A percentile compares a stretch with the other conserved stretches of the same genome.
Conservation (phyloP, 2,888 invertebrate species). For the Drosophila limbata region DNA sequence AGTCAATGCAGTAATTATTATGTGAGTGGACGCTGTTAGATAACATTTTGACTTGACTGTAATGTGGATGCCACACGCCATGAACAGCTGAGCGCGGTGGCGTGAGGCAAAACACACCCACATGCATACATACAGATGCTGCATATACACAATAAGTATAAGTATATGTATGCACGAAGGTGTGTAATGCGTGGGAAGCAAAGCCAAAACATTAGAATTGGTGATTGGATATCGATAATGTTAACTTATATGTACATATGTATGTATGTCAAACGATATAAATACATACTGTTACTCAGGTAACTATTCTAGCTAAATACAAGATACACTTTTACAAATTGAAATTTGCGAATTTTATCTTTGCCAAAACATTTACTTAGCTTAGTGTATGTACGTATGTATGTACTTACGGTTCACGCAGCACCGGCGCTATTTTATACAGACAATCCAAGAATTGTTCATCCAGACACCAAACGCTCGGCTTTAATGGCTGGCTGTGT, state of each 20-base stretch:
- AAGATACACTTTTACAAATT: not conserved
- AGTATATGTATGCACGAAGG: not conserved
- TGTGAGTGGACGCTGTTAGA: slow-evolving; percentile 14
- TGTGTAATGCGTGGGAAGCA: slow-evolving; percentile 19
- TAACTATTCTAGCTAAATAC: not conserved
- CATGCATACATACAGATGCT: slow-evolving; percentile 26
- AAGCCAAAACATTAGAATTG: slow-evolving; percentile 37
- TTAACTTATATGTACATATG: not conserved
- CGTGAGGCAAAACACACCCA: slow-evolving; percentile 31
- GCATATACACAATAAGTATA: slow-evolving; percentile 8
- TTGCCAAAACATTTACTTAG: not conserved
- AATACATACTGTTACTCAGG: not conserved
- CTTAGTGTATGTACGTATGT: not conserved
- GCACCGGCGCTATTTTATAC: slow-evolving; percentile 91
- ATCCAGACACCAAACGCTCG: slow-evolving; percentile 91
- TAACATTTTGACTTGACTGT: slow-evolving; percentile 60
- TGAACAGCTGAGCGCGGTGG: slow-evolving; percentile 49
- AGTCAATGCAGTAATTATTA: not conserved
- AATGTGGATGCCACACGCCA: slow-evolving; percentile 33
- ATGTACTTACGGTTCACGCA: slow-evolving; percentile 93
- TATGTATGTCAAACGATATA: not conserved
- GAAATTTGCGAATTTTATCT: not conserved
- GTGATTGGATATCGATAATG: slow-evolving; percentile 13
- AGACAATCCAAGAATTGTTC: slow-evolving; percentile 91
- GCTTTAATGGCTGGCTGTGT: slow-evolving; percentile 92